Evolutionary conservation across 2,797 vertebrate genomes (phyloP), one percentile per base, ranked within the genome.

Genomic region (Hydrocynus forskahlii): DNA sequence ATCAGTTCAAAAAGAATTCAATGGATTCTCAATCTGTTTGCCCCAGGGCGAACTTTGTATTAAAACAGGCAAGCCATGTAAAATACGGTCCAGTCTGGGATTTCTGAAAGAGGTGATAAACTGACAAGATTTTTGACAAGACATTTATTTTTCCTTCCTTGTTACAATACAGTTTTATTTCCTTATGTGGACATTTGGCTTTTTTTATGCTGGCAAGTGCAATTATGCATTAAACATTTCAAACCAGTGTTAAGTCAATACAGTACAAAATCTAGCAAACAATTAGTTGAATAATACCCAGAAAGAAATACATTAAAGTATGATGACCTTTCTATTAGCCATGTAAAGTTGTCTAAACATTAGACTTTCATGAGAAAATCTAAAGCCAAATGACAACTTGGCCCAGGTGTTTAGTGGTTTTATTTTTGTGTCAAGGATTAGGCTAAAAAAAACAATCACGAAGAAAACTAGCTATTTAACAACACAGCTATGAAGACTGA

Each of bases 81-180:
- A 35, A 35, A 35, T 4, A 29, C 29, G 29, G 29, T 29, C 29
- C 3, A 1, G 35, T 35, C 35, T 35, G 35, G 35, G 35, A 35
- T 35, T 35, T 35, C 4, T 35, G 35, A 35, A 35, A 35, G 35
- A 35, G 35, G 35, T 35, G 35, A 4, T 35, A 35, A 35, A 35
- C 35, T 35, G 35, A 35, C 35, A 35, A 2, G 4, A 19, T 55
- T 45, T 72, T 55, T 54, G 25, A 72, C 25, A 72, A 29, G n/a
- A 70, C 23, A 21, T 66, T 50, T 80, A 67, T 79, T 50, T 70
- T 35, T 54, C 57, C 63, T 81, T 75, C 69, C 78, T 60, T 63
- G 45, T 35, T 54, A 54, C 38, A 67, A 55, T n/a, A 52, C 23
- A 43, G 1, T 55, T 35, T 54, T 17, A 54, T 57, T n/a, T 19